Evolutionary conservation across 92 coral and sea anemone genomes (phyloP).

Genomic region (Porites lobata): DNA sequence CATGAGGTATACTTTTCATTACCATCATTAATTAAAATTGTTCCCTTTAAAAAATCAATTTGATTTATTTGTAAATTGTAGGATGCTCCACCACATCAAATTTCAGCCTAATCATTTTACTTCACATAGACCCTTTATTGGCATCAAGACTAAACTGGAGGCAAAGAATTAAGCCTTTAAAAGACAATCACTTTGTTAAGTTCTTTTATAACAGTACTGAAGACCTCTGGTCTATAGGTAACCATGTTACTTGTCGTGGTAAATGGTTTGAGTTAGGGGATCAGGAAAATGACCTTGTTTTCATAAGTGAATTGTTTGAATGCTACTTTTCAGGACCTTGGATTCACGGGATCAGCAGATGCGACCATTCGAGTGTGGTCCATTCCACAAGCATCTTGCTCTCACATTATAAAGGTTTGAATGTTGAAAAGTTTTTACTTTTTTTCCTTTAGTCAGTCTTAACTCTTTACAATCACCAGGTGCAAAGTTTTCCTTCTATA

Average conservation of each 20-base stretch:
- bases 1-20: conserved; percentile 75
- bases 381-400: conserved; percentile 82
- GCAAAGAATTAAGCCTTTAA: no score
- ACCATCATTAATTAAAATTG: background rate
- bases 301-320: background rate
- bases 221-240: no score
- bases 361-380: conserved; percentile 96
- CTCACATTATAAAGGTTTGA: conserved; percentile 87
- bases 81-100: background rate
- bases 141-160: no score
- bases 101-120: background rate
- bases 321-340: conserved; percentile 80
- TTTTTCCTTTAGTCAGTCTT: background rate
- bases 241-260: no score
- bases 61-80: no score
- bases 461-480: background rate
- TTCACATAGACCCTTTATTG: no score
- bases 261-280: no score
- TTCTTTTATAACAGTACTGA: no score
- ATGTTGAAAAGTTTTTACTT: background rate
- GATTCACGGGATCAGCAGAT: conserved; percentile 95
- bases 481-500: background rate
- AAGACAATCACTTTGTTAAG: no score
- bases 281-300: background rate
- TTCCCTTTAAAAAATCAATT: no score